These are phyloP conservation scores for Heliconius aoede DNA, from an alignment of 2,888 invertebrate genomes.

Conservation along the genomic window DNA sequence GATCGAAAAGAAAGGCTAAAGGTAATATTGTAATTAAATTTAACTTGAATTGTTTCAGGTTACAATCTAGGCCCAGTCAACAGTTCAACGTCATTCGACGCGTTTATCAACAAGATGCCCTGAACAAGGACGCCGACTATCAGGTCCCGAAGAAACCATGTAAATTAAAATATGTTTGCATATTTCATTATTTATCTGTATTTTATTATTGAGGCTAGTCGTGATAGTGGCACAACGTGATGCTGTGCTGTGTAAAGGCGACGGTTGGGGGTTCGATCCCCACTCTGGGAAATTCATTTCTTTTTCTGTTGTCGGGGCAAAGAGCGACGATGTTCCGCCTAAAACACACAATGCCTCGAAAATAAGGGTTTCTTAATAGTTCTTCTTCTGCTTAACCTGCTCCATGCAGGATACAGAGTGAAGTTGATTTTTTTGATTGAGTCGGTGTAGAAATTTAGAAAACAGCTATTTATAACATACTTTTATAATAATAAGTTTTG, in stretches of 20 bases:
- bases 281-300: too few species aligned
- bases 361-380: too few species aligned
- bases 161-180: conserved; percentile 54
- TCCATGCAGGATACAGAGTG: too few species aligned
- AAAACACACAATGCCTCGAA: not conserved
- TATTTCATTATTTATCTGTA: not conserved
- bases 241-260: too few species aligned
- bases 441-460: too few species aligned
- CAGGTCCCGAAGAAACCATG: conserved; percentile 76
- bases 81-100: conserved; percentile 85
- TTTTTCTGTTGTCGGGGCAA: too few species aligned
- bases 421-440: too few species aligned
- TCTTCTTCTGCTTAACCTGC: too few species aligned
- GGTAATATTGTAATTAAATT: not conserved
- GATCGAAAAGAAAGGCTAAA: not conserved
- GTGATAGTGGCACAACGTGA: not conserved
- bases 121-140: conserved; percentile 86
- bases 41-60: conserved; percentile 59
- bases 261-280: too few species aligned
- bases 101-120: conserved; percentile 86
- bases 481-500: too few species aligned
- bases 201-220: not conserved
- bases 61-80: conserved; percentile 61
- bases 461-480: too few species aligned
- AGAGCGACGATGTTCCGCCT: too few species aligned